Conservation (phyloP, 2,888 invertebrate species). For the Sabellastarte sp. region DNA sequence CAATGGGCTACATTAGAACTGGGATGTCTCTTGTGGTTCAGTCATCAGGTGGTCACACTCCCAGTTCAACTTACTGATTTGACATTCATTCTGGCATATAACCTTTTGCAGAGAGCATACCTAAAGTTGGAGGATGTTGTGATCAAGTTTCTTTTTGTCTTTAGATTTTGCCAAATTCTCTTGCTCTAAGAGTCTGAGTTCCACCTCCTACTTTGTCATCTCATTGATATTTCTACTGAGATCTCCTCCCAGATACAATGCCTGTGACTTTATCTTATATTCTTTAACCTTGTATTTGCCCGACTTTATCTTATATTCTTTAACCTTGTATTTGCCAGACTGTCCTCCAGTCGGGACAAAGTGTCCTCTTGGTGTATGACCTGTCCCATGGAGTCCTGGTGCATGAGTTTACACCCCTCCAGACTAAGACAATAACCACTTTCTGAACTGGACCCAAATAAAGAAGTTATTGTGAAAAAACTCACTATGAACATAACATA, state of each 20-base stretch:
- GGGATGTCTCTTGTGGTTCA: slow-evolving; percentile 50
- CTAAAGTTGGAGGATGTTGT: neutral
- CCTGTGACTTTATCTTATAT: slow-evolving; percentile 8
- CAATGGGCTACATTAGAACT: no score
- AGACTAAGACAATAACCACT: no score
- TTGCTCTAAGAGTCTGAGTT: slow-evolving; percentile 39
- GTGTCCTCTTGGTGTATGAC: slow-evolving; percentile 43
- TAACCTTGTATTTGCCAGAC: slow-evolving; percentile 43
- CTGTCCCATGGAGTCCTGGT: slow-evolving; percentile 40
- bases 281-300: slow-evolving; percentile 44
- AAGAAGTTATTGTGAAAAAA: no score
- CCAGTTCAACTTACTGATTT: slow-evolving; percentile 43
- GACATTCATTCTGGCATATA: slow-evolving; percentile 9
- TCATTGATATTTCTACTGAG: neutral
- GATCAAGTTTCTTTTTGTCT: slow-evolving; percentile 35
- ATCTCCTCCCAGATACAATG: neutral
- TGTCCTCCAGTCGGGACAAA: slow-evolving; percentile 44
- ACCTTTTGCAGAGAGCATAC: neutral
- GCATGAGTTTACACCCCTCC: slow-evolving; percentile 46
- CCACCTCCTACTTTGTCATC: slow-evolving; percentile 25
- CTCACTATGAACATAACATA: no score
- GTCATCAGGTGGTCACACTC: slow-evolving; percentile 43
- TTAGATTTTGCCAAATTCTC: slow-evolving; percentile 44
- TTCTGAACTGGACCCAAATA: no score
- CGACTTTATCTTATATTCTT: slow-evolving; percentile 31